Percentiles rank a stretch among this genome's conserved stretches.
Conservation (phyloP, 2,113 vertebrate genomes). For the Charadrius vociferus region DNA sequence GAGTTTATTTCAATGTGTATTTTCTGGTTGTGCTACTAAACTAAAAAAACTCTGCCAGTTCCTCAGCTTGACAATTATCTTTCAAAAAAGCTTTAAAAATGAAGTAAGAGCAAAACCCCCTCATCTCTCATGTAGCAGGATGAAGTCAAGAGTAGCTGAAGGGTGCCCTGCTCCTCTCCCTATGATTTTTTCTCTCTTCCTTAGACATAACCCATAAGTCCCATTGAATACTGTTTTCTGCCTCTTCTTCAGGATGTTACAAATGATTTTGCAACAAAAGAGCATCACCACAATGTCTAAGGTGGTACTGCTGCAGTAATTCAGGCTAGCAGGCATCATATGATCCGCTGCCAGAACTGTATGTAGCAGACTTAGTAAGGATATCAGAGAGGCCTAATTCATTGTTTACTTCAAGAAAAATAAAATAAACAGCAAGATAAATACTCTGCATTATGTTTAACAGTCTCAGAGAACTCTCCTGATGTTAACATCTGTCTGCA, state of each 20-base stretch:
- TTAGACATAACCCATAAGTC: not conserved
- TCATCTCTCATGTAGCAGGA: not conserved
- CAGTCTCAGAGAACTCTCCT: not conserved
- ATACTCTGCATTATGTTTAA: not conserved
- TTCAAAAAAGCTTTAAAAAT: not conserved
- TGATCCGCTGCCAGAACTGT: accelerated
- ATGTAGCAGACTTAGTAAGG: not conserved
- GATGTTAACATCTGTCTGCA: slow-evolving; percentile 30
- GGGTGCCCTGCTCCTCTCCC: not conserved
- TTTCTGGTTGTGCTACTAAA: not conserved
- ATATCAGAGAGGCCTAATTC: not conserved
- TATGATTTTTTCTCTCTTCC: not conserved
- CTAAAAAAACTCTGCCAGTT: not conserved
- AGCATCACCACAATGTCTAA: not conserved
- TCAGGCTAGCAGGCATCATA: not conserved
- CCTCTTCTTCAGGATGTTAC: not conserved
- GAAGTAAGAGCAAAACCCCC: not conserved
- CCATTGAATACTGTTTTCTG: not conserved
- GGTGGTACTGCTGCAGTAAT: not conserved
- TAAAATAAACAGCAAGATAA: not conserved
- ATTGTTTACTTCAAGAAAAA: not conserved
- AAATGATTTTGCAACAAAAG: not conserved
- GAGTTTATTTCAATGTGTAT: not conserved
- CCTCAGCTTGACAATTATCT: not conserved
- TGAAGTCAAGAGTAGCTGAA: not conserved